These are phyloP conservation scores for Reticulitermes lucifugus DNA, from an alignment of 2,888 invertebrate species.

Conservation along the genomic window DNA sequence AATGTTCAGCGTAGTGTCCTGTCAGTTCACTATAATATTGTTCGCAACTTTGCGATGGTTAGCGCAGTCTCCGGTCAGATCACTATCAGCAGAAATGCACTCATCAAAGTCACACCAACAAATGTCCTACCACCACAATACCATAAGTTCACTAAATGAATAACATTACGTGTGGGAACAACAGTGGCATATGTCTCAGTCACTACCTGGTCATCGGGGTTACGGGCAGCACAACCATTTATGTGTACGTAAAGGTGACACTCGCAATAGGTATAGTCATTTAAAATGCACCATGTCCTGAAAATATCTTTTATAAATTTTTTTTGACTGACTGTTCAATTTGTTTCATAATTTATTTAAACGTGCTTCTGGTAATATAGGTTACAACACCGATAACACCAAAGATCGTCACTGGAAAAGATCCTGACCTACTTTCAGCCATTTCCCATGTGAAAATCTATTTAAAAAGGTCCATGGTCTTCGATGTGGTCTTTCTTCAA, in stretches of 20 bases:
- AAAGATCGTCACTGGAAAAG: too few relatives aligned
- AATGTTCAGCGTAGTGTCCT: background rate
- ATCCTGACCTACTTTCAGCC: too few relatives aligned
- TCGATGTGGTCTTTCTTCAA: too few relatives aligned
- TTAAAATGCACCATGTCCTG: background rate
- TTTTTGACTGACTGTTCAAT: too few relatives aligned
- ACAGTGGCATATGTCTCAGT: background rate
- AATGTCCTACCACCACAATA: background rate
- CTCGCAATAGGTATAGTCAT: background rate
- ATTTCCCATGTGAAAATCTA: too few relatives aligned
- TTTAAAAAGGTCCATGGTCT: too few relatives aligned
- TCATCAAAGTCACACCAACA: slow-evolving; percentile 11
- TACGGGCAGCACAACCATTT: background rate
- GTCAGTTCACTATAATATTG: background rate
- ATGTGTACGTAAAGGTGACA: slow-evolving; percentile 2
- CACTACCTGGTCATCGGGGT: background rate
- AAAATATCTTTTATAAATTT: too few relatives aligned
- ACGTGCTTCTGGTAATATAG: too few relatives aligned
- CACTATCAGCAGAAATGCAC: slow-evolving; percentile 17
- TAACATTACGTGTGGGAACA: background rate
- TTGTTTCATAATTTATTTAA: too few relatives aligned
- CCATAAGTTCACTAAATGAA: slow-evolving; percentile 14
- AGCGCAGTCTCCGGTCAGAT: background rate
- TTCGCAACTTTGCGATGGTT: background rate
- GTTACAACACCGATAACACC: too few relatives aligned